Evolutionary conservation across 2,888 invertebrate genomes (phyloP), one percentile per base, ranked within the genome.

Genomic region (Helleia helle): DNA sequence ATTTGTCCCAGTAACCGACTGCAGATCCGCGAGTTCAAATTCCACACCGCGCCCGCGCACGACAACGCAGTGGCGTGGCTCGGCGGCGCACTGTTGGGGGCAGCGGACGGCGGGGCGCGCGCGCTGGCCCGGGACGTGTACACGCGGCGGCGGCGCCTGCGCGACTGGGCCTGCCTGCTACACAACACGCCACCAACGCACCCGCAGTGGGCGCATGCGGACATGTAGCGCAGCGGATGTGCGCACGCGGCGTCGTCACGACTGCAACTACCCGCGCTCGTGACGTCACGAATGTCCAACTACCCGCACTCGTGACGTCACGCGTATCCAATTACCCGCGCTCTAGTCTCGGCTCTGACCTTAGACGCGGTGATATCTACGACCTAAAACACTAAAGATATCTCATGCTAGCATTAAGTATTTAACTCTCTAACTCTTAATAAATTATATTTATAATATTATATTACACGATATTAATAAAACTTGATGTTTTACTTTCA

Each of bases 11-110:
- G 59, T 27, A 54, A 57, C 6, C 58, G 55, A 1, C 59, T 77
- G 30, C 58, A 56, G 55, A 46, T 66, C 25, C 39, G 48, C 13
- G 49, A 51, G 47, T 68, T 97, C 65, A 92, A 91, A 72, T 94
- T 97, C 69, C 96, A 96, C 75, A 71, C 79, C 2, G 86, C 93
- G 25, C 94, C 95, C 9, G 89, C 92, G 48, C 71, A 62, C 64
- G 90, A 90, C 42, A 97, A 96, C 81, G 92, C 91, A 61, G 89
- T 90, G 7, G 91, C 93, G 26, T 98, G 97, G 97, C 77, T 94
- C 17, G 97, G 97, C 62, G 95, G 91, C 86, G 65, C 66, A 37
- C 52, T 67, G 41, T 55, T 55, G 38, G 94, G 58, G 25, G 58
- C 54, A 38, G 60, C 55, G n/a, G 58, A 84, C 86, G 30, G 87